Base-by-base conservation (phyloP, 2,113 vertebrate species). In the Nyctereutes procyonoides region DNA sequence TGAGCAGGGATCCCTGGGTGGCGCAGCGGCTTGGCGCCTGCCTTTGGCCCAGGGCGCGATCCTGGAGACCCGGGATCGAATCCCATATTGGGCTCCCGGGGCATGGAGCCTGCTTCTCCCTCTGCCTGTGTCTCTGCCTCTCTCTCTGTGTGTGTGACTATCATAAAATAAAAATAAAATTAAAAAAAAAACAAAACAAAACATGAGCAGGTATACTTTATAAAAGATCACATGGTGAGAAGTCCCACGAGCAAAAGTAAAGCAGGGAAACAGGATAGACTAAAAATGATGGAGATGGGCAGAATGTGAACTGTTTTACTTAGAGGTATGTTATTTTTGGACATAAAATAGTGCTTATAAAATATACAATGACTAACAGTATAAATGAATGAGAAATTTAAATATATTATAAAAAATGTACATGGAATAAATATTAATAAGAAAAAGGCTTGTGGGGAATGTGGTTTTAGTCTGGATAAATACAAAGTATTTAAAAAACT, bases 321-420 rank as follows among this genome's bases (percentile, higher is more conserved):
- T 30, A 85, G 28, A 6, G 51, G 38, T 71, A 63, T 53, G 22
- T 53, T 74, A 74, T 53, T 83, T 83, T 92, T 67, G 26, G 20
- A 84, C 14, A 92, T 69, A 76, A 95, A 92, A 88, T 53, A 73
- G 32, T 89, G 58, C 14, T 85, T 60, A 86, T 62, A 65, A 82
- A 60, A 48, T 32, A 82, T 82, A 43, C 56, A 56, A 88, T 74
- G 51, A 43, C 60, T 67, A 22, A 71, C 28, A 2, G 10, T 32
- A 43, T 71, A 85, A 96, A 86, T 51, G 32, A 73, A 56, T 67
- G 5, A 73, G 22, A 87, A 65, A 55, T 85, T 38, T 74, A 94
- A 81, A 32, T 10, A 88, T 55, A 74, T 84, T 63, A 15, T 55
- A 80, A 94, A 16, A 85, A 56, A 81, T 73, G 81, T 60, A 74